Percentiles rank a stretch among this genome's conserved stretches.
These are phyloP conservation scores for Orussus abietinus DNA, from an alignment of 1,140 invertebrate species.

Conservation along the genomic window DNA sequence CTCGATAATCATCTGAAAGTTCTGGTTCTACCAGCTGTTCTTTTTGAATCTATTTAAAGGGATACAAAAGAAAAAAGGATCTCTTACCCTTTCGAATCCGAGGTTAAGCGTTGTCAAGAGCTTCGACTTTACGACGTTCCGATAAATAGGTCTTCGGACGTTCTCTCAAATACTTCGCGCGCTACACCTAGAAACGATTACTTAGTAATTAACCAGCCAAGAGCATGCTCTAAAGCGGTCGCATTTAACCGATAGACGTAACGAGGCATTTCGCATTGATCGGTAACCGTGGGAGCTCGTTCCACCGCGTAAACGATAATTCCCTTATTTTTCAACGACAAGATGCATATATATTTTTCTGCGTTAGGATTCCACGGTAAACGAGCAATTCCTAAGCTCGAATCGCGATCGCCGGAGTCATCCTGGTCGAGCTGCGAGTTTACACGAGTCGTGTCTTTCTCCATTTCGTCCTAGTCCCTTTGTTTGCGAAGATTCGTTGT, in stretches of 20 bases:
- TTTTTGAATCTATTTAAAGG: not conserved
- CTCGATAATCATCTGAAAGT: slow-evolving; percentile 23
- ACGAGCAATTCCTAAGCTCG: no score
- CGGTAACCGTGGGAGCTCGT: slow-evolving; percentile 20
- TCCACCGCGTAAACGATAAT: slow-evolving; percentile 22
- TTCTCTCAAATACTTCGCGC: not conserved
- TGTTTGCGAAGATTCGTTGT: slow-evolving; percentile 4
- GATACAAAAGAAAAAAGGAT: slow-evolving; percentile 7
- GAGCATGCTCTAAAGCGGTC: not conserved
- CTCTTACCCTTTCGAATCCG: slow-evolving; percentile 1
- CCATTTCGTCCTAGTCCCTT: slow-evolving; percentile 6
- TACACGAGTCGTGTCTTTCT: slow-evolving; percentile 16
- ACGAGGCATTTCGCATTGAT: slow-evolving; percentile 18
- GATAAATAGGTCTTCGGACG: no score
- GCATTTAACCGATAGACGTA: slow-evolving; percentile 30
- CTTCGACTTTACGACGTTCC: no score
- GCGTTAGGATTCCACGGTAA: slow-evolving; percentile 25
- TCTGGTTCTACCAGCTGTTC: not conserved
- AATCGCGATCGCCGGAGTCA: no score
- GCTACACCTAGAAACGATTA: not conserved
- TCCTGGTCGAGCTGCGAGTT: slow-evolving; percentile 8
- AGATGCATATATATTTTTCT: slow-evolving; percentile 31
- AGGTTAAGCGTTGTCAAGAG: no score
- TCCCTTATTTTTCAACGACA: slow-evolving; percentile 33
- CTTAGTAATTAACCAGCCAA: not conserved